These are phyloP conservation scores for Xylophagus ater DNA, from an alignment of 2,888 invertebrate species.

Conservation along the genomic window DNA sequence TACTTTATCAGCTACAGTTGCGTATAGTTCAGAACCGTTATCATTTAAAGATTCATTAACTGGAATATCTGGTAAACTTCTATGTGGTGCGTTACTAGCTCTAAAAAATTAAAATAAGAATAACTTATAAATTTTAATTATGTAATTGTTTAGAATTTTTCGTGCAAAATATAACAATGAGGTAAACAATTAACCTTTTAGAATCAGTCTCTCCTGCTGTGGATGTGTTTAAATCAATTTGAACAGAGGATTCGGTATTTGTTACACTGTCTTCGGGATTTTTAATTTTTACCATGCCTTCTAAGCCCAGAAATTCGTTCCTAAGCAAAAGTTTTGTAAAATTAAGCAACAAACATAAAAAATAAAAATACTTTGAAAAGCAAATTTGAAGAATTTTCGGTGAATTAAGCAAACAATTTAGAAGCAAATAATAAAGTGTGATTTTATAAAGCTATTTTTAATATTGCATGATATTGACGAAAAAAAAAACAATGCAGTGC, in stretches of 20 bases:
- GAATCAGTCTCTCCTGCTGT: slow-evolving; percentile 29
- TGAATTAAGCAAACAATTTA: neutral
- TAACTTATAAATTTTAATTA: slow-evolving; percentile 9
- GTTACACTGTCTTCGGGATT: slow-evolving; percentile 53
- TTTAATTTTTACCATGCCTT: slow-evolving; percentile 61
- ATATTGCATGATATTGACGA: neutral
- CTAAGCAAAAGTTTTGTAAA: slow-evolving; percentile 41
- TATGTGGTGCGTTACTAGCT: slow-evolving; percentile 45
- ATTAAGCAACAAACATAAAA: slow-evolving; percentile 10
- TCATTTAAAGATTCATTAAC: slow-evolving; percentile 59
- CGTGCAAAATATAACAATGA: slow-evolving; percentile 2
- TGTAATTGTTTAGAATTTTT: neutral
- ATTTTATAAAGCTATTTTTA: no score
- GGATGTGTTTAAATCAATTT: slow-evolving; percentile 27
- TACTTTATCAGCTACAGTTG: slow-evolving; percentile 59
- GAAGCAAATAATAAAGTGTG: no score
- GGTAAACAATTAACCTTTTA: slow-evolving; percentile 15
- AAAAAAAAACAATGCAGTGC: neutral
- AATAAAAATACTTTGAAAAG: slow-evolving; percentile 9
- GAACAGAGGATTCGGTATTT: slow-evolving; percentile 14
- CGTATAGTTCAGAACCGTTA: slow-evolving; percentile 74
- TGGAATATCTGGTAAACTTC: slow-evolving; percentile 78
- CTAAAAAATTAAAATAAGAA: slow-evolving; percentile 22
- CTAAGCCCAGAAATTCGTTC: slow-evolving; percentile 59
- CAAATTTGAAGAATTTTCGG: neutral